Percentiles rank a stretch among this genome's conserved stretches.
phyloP scores from a whole-genome alignment of 2,797 vertebrate species.

The Rousettus madagascariensis region DNA sequence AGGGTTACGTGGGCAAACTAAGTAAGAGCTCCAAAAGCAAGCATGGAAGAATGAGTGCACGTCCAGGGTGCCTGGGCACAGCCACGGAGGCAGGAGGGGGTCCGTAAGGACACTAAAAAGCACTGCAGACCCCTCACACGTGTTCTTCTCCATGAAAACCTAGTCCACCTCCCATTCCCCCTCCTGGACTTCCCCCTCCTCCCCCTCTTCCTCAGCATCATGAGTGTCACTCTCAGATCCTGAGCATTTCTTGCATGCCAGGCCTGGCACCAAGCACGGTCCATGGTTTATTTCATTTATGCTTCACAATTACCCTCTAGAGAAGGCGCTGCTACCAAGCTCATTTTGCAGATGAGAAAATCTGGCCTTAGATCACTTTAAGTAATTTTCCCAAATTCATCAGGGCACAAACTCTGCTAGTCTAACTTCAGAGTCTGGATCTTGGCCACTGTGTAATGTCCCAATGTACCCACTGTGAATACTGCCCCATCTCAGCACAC shows the following conservation, averaged over 20 bases:
- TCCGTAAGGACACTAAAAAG: not conserved
- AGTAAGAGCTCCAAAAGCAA: not conserved
- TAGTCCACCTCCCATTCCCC: not conserved
- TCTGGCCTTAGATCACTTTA: not conserved
- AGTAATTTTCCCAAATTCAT: not conserved
- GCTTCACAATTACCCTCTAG: not conserved
- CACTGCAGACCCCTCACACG: rapidly evolving
- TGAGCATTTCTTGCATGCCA: not conserved
- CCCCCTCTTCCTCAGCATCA: not conserved
- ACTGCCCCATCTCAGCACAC: not conserved
- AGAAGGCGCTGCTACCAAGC: not conserved
- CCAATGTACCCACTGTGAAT: not conserved
- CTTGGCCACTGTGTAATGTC: not conserved
- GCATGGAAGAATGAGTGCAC: not conserved
- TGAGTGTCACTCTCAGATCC: not conserved
- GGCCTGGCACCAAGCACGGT: not conserved
- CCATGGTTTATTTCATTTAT: not conserved
- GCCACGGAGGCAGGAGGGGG: too few relatives aligned
- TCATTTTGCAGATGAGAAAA: not conserved
- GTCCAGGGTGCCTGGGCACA: rapidly evolving
- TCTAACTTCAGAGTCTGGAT: not conserved
- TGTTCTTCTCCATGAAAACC: not conserved
- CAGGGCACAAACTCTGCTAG: not conserved
- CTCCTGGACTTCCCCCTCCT: too few relatives aligned
- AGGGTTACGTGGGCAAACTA: not conserved